Evolutionary conservation across 2,797 vertebrate species (phyloP).

Genomic region (Thamnophis elegans): DNA sequence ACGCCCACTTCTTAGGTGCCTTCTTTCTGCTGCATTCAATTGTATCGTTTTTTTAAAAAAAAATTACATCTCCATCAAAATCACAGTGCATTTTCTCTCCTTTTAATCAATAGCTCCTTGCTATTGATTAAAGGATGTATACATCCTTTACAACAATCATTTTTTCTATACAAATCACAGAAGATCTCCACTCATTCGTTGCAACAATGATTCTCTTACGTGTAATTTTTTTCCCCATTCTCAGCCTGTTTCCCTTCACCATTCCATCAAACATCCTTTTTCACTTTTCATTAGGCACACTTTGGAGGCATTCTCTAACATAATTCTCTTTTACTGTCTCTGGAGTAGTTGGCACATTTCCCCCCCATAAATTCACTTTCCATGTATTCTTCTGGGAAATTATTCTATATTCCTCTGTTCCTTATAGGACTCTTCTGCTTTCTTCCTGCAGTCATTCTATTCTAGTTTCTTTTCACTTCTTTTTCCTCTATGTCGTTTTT

Average conservation of each 20-base stretch:
- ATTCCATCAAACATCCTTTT: not conserved
- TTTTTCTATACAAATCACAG: not conserved
- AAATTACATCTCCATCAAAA: not conserved
- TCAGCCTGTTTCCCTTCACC: not conserved
- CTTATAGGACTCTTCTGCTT: not conserved
- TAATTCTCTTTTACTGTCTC: not conserved
- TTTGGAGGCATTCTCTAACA: not conserved
- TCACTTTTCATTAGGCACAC: not conserved
- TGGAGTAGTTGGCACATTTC: not conserved
- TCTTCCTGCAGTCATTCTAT: not conserved
- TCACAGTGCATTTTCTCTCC: not conserved
- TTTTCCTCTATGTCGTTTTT: not conserved
- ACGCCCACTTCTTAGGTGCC: not conserved
- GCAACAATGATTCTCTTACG: not conserved
- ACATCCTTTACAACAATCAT: not conserved
- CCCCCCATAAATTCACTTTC: not conserved
- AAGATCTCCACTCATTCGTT: not conserved
- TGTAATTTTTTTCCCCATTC: not conserved
- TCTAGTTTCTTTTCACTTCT: not conserved
- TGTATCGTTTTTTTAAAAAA: not conserved
- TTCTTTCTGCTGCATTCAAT: not conserved
- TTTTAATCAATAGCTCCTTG: not conserved
- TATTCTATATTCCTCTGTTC: not conserved
- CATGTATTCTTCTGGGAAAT: not conserved
- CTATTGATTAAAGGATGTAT: too few relatives aligned